Conservation (phyloP, 2,797 vertebrate genomes). For the Hapalemur alaotrensis region DNA sequence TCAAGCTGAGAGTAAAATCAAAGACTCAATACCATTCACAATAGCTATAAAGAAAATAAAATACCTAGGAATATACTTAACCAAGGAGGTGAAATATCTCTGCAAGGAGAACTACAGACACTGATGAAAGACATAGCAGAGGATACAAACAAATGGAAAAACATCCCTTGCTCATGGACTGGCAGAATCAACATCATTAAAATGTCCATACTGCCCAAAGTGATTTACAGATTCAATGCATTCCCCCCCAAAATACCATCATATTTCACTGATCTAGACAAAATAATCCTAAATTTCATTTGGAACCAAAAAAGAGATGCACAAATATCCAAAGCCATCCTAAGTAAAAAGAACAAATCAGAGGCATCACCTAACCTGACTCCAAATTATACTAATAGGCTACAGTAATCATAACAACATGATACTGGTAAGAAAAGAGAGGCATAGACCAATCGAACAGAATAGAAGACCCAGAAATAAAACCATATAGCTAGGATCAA, state of each 20-base stretch:
- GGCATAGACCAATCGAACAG: neutral
- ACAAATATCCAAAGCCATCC: neutral
- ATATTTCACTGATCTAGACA: neutral
- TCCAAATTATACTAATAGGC: neutral
- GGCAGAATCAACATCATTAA: neutral
- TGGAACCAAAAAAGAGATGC: neutral
- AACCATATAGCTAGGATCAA: neutral
- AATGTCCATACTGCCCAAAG: neutral
- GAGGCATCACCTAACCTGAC: neutral
- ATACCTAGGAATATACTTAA: neutral
- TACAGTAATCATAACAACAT: neutral
- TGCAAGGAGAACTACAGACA: neutral
- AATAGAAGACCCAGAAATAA: neutral
- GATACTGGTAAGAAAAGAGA: neutral
- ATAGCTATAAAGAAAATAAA: neutral
- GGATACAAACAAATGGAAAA: neutral
- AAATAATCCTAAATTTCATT: neutral
- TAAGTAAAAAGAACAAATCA: neutral
- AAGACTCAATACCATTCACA: neutral
- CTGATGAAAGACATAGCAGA: neutral
- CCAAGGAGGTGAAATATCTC: neutral
- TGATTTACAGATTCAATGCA: neutral
- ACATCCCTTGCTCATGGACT: neutral
- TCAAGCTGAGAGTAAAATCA: neutral
- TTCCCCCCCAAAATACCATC: neutral